Conservation (phyloP, 2,797 vertebrate species). For the Choloepus didactylus region DNA sequence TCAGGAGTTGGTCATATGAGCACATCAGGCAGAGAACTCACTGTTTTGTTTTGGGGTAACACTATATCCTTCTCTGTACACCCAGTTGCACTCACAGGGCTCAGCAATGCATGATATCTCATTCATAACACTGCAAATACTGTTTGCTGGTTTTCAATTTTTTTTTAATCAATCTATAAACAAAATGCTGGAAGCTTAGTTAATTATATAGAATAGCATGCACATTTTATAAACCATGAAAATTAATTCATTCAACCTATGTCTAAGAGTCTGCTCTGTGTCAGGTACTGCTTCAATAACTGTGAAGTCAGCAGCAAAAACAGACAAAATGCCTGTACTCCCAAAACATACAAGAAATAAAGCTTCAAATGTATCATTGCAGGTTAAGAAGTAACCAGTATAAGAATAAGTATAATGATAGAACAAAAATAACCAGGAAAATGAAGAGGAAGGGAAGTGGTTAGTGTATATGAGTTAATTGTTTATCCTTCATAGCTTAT, state of each 20-base stretch:
- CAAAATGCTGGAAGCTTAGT: not conserved
- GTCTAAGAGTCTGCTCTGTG: not conserved
- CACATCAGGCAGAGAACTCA: too few relatives aligned
- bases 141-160: not conserved
- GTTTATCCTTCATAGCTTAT: not conserved
- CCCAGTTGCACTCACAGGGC: not conserved
- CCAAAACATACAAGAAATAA: not conserved
- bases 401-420: not conserved
- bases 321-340: not conserved
- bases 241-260: conserved; percentile 26
- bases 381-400: not conserved
- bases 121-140: not conserved
- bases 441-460: not conserved
- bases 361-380: not conserved
- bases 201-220: not conserved
- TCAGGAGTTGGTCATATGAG: too few relatives aligned
- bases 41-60: too few relatives aligned
- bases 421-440: not conserved
- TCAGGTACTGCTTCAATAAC: not conserved
- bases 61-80: not conserved
- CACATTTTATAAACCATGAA: not conserved
- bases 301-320: not conserved
- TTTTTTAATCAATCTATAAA: not conserved
- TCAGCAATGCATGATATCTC: not conserved
- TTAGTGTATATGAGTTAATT: not conserved